A percentile compares a stretch with the other conserved stretches of the same genome.
These are phyloP conservation scores for Xenus cinereus DNA, from an alignment of 2,113 vertebrate genomes.

Conservation along the genomic window DNA sequence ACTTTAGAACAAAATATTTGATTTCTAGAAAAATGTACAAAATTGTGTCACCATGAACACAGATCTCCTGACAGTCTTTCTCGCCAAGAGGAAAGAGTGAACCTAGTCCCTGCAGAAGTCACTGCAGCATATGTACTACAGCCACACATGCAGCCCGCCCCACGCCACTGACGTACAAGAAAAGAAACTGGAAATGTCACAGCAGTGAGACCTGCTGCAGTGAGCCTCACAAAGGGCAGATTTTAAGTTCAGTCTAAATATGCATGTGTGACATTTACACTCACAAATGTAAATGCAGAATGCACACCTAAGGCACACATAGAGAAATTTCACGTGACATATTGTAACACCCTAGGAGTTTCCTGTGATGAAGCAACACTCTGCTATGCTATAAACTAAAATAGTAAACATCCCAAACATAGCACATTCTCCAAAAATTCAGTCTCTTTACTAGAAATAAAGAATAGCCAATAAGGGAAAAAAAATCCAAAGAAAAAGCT, in stretches of 20 bases:
- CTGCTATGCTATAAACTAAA: background rate
- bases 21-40: background rate
- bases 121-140: background rate
- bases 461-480: background rate
- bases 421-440: background rate
- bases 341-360: background rate
- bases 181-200: background rate
- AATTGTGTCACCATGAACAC: background rate
- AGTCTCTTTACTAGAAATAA: background rate
- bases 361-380: background rate
- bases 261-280: background rate
- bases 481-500: background rate
- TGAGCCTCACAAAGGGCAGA: background rate
- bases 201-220: background rate
- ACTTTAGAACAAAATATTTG: background rate
- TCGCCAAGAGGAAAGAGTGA: background rate
- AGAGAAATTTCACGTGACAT: background rate
- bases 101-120: background rate
- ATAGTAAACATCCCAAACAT: background rate
- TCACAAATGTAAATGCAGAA: background rate
- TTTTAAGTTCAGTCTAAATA: background rate
- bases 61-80: background rate
- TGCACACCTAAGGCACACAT: background rate
- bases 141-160: background rate
- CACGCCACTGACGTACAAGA: background rate